phyloP scores from a whole-genome alignment of 1,140 invertebrate genomes.

The Teleogryllus occipitalis region DNA sequence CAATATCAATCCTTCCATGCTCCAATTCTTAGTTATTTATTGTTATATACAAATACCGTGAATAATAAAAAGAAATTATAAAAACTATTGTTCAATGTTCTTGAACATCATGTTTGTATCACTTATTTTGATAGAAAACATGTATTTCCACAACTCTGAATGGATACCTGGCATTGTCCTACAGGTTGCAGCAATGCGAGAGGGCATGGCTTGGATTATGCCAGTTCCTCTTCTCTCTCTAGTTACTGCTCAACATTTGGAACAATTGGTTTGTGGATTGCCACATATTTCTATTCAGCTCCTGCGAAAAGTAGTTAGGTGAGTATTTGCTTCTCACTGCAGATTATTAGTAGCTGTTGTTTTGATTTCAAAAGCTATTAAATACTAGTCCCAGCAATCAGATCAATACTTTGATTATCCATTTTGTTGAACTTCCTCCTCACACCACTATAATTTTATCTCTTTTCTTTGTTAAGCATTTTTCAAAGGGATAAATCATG shows the following conservation, averaged over 20 bases:
- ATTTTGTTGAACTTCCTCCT: too few species aligned
- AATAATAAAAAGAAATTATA: too few species aligned
- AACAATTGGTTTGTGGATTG: conserved; percentile 57
- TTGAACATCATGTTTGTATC: too few species aligned
- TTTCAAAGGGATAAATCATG: background rate
- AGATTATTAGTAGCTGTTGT: too few species aligned
- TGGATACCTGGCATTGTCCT: conserved; percentile 3
- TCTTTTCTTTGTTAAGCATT: background rate
- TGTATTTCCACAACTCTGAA: background rate
- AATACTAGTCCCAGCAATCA: too few species aligned
- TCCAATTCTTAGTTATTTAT: too few species aligned
- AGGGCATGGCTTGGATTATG: conserved; percentile 58
- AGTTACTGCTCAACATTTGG: conserved; percentile 50
- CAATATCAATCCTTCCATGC: too few species aligned
- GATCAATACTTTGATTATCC: too few species aligned
- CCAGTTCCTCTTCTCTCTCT: conserved; percentile 55
- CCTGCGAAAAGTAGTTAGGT: conserved; percentile 50
- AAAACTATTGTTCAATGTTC: too few species aligned
- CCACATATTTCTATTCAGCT: conserved; percentile 52
- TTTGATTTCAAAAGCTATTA: too few species aligned
- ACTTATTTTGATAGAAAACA: too few species aligned
- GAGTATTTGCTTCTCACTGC: background rate
- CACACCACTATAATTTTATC: background rate
- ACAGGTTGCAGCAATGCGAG: conserved; percentile 48
- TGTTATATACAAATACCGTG: too few species aligned